Percentiles rank a stretch among this genome's conserved stretches.
Evolutionary conservation across 2,797 vertebrate species (phyloP).

Genomic region (Poecile montanus): DNA sequence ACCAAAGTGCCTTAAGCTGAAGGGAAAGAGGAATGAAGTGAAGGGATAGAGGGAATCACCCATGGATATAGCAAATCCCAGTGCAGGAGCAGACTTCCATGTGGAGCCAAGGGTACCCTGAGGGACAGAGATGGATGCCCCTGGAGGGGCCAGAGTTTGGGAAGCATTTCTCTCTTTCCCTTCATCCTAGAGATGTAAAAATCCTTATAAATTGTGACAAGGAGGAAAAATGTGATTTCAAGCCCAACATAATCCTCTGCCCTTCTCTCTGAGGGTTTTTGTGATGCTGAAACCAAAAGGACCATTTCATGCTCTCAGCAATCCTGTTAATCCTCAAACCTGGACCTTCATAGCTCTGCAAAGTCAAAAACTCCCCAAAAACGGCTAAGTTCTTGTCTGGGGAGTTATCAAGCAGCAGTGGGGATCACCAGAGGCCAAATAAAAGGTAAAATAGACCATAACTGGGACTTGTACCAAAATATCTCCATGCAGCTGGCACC

Average conservation of each 20-base stretch:
- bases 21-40: background rate
- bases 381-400: background rate
- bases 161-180: background rate
- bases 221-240: background rate
- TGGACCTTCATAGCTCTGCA: background rate
- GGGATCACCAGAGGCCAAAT: background rate
- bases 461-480: background rate
- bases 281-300: background rate
- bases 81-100: background rate
- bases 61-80: background rate
- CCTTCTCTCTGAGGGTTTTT: background rate
- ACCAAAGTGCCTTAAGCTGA: background rate
- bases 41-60: background rate
- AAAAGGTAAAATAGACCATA: background rate
- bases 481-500: rapidly evolving
- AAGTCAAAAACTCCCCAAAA: background rate
- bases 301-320: background rate
- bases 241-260: background rate
- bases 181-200: background rate
- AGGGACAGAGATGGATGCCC: background rate
- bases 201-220: background rate
- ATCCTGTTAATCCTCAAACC: background rate
- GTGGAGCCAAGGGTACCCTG: rapidly evolving
- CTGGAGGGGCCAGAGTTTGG: background rate
- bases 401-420: background rate